phyloP scores from a whole-genome alignment of 2,797 vertebrate species.

The Psittacula echo region DNA sequence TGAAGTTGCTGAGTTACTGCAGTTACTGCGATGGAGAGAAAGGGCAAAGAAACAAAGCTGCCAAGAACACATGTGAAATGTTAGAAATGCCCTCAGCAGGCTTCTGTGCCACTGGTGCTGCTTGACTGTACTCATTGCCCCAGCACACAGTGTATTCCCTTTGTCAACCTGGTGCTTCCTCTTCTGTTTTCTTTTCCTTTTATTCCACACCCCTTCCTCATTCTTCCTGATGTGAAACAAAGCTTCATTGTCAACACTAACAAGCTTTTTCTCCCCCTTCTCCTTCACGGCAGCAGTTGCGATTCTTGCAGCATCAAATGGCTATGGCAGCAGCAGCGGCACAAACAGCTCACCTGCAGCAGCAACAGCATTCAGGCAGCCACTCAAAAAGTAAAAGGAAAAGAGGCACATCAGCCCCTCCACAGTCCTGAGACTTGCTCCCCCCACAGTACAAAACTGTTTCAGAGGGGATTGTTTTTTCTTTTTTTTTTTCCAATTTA shows the following conservation, averaged over 20 bases:
- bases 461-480: background rate
- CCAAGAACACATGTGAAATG: background rate
- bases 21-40: slow-evolving; percentile 76
- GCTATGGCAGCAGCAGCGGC: slow-evolving; percentile 85
- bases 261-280: slow-evolving; percentile 37
- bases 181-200: background rate
- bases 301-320: slow-evolving; percentile 98
- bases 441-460: background rate
- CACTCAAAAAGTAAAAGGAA: slow-evolving; percentile 98
- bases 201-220: slow-evolving; percentile 8
- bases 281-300: slow-evolving; percentile 84
- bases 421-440: slow-evolving; percentile 80
- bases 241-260: slow-evolving; percentile 21
- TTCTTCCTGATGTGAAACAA: background rate
- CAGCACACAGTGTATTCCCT: slow-evolving; percentile 1
- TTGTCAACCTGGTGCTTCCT: slow-evolving; percentile 45
- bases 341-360: slow-evolving; percentile 82
- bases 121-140: slow-evolving; percentile 81
- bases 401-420: slow-evolving; percentile 84
- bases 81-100: slow-evolving; percentile 62
- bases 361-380: slow-evolving; percentile 89
- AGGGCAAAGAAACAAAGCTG: slow-evolving; percentile 56
- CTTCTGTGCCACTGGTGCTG: slow-evolving; percentile 87
- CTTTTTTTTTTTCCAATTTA: background rate
- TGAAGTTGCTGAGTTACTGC: slow-evolving; percentile 89